phyloP scores from a whole-genome alignment of 2,888 invertebrate species.

The Rambutsinella grinnellia region DNA sequence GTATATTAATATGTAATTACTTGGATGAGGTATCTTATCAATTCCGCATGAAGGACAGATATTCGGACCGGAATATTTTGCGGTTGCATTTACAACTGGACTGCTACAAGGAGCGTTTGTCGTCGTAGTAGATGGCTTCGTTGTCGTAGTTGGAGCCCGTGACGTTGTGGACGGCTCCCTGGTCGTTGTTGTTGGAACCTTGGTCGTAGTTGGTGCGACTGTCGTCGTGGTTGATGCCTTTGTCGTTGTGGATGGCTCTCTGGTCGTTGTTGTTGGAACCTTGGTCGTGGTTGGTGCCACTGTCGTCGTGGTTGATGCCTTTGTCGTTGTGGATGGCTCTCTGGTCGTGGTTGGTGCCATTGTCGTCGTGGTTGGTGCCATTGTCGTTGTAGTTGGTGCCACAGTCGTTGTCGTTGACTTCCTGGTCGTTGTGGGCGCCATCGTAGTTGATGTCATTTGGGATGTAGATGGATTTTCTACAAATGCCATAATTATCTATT shows the following conservation, averaged over 20 bases:
- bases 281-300: not conserved
- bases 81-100: not conserved
- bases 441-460: too few relatives aligned
- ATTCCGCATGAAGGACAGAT: conserved; percentile 40
- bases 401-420: not conserved
- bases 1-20: conserved; percentile 2
- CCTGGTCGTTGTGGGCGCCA: conserved; percentile 2
- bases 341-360: not conserved
- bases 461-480: too few relatives aligned
- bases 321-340: too few relatives aligned
- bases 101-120: too few relatives aligned
- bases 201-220: not conserved
- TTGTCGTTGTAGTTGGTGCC: not conserved
- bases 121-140: conserved; percentile 67
- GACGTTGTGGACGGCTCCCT: too few relatives aligned
- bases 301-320: not conserved
- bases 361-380: not conserved
- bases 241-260: not conserved
- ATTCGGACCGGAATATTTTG: conserved; percentile 34
- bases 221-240: conserved; percentile 21
- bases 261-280: conserved; percentile 10
- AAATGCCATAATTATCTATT: too few relatives aligned
- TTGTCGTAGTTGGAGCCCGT: conserved; percentile 67
- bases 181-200: conserved; percentile 16
- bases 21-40: conserved; percentile 38